Evolutionary conservation across 2,797 vertebrate genomes (phyloP).

Genomic region (Amazona ochrocephala): DNA sequence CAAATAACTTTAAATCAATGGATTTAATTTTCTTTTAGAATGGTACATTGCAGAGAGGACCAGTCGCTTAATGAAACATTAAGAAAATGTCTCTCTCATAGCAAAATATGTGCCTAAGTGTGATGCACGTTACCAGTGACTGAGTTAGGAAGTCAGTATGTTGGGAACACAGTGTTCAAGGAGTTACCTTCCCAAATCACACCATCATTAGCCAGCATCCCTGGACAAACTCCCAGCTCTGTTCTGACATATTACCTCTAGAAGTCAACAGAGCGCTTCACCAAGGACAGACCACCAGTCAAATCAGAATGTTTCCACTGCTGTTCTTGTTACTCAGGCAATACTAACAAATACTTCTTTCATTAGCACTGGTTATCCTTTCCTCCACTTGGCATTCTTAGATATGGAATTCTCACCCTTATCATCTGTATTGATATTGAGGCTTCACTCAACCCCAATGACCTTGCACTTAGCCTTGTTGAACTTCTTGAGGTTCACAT

Average conservation of each 20-base stretch:
- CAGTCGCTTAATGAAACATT: not conserved
- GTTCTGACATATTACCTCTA: not conserved
- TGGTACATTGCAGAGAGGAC: not conserved
- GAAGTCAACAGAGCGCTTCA: conserved; percentile 1
- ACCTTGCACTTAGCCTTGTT: not conserved
- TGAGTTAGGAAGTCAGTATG: not conserved
- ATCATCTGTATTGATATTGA: not conserved
- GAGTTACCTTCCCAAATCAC: not conserved
- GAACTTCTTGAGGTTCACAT: not conserved
- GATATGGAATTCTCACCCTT: not conserved
- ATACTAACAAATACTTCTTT: not conserved
- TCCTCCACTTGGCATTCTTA: not conserved
- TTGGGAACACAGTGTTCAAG: not conserved
- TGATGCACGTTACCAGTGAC: conserved; percentile 7
- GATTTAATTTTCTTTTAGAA: not conserved
- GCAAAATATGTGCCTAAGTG: conserved; percentile 32
- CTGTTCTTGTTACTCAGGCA: not conserved
- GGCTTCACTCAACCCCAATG: not conserved
- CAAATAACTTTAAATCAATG: not conserved
- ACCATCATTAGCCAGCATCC: not conserved
- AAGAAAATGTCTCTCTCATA: not conserved
- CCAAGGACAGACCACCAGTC: not conserved
- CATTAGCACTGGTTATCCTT: not conserved
- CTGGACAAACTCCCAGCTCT: not conserved
- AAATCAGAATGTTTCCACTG: not conserved